Conservation (phyloP, 2,888 invertebrate genomes). For the Spilosoma lubricipeda region DNA sequence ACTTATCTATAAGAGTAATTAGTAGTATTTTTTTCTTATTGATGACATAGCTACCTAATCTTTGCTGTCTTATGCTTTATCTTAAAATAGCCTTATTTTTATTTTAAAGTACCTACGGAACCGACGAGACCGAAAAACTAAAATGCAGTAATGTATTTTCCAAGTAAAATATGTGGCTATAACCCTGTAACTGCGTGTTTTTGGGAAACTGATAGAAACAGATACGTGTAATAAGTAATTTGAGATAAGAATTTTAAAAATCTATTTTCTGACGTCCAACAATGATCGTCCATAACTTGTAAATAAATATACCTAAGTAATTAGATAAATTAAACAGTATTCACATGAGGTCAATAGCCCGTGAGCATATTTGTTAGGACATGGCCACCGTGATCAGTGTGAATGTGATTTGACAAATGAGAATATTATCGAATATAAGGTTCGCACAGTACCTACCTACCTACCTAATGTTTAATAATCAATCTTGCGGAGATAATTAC, state of each 20-base stretch:
- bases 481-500: neutral
- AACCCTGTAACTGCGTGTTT: neutral
- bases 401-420: neutral
- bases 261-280: constrained; percentile 12
- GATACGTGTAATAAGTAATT: neutral
- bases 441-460: no score
- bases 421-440: neutral
- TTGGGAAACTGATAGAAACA: no score
- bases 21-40: no score
- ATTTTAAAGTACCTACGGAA: neutral
- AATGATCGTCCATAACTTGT: constrained; percentile 30
- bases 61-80: no score
- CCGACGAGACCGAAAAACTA: neutral
- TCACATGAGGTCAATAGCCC: constrained; percentile 44
- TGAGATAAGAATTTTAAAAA: neutral
- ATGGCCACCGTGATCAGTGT: neutral
- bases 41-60: no score
- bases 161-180: neutral
- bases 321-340: constrained; percentile 59
- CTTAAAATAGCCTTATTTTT: no score
- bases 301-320: constrained; percentile 44
- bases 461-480: neutral
- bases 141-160: neutral
- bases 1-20: no score
- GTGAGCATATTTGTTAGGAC: neutral